A percentile compares a stretch with the other conserved stretches of the same genome.
phyloP scores from a whole-genome alignment of 2,113 vertebrate genomes.

The Psittacus erithacus region DNA sequence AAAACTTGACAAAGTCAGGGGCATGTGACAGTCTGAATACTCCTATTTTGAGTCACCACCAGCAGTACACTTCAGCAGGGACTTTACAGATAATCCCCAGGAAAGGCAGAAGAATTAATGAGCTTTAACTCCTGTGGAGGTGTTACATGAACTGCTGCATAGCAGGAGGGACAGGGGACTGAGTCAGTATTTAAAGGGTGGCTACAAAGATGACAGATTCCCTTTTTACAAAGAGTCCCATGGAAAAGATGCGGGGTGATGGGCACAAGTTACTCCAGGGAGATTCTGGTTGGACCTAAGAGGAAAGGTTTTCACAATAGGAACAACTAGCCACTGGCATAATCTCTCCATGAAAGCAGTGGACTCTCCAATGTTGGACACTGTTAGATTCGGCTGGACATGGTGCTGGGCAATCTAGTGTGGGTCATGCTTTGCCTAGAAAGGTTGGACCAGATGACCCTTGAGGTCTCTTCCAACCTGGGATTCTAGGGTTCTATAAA shows the following conservation, averaged over 20 bases:
- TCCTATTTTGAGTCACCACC: background rate
- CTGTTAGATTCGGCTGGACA: background rate
- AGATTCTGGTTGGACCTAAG: background rate
- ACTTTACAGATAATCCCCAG: background rate
- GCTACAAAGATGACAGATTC: background rate
- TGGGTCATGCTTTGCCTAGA: background rate
- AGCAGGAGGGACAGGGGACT: background rate
- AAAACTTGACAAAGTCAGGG: background rate
- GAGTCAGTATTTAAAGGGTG: background rate
- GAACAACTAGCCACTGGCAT: background rate
- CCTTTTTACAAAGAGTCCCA: background rate
- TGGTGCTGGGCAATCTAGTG: background rate
- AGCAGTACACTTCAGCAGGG: background rate
- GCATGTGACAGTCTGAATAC: accelerated
- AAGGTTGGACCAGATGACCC: background rate
- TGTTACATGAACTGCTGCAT: accelerated
- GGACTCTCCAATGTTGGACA: background rate
- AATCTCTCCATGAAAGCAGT: background rate
- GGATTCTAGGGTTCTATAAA: background rate
- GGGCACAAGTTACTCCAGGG: background rate
- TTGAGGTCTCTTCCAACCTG: background rate
- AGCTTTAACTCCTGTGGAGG: background rate
- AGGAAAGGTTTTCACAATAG: background rate
- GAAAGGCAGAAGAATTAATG: background rate
- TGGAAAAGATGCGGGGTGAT: background rate